These are phyloP conservation scores for Protonibea diacanthus DNA, from an alignment of 2,797 vertebrate species.

Conservation along the genomic window DNA sequence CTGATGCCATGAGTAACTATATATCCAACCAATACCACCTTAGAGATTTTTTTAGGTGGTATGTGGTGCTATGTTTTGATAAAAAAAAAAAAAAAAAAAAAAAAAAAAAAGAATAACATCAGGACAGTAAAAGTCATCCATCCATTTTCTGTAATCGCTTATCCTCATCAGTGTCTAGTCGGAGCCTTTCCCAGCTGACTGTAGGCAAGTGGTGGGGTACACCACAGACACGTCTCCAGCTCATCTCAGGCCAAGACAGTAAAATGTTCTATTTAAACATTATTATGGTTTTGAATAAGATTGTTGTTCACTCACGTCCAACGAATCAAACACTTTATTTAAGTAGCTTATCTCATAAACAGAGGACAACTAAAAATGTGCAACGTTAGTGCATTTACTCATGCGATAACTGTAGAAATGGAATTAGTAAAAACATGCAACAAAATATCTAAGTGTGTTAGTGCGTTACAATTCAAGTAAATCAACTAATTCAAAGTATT, in stretches of 20 bases:
- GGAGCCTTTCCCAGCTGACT: too few relatives aligned
- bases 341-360: constrained; percentile 33
- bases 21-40: background rate
- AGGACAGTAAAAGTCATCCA: background rate
- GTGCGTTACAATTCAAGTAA: constrained; percentile 3
- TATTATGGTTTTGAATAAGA: background rate
- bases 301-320: background rate
- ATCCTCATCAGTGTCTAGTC: too few relatives aligned
- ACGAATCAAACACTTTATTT: constrained; percentile 42
- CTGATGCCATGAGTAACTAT: background rate
- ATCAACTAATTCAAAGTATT: constrained; percentile 27
- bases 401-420: constrained; percentile 29
- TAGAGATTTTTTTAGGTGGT: background rate
- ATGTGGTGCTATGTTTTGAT: too few relatives aligned
- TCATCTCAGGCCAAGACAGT: background rate
- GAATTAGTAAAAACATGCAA: background rate
- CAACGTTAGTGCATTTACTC: constrained; percentile 41
- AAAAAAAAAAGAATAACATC: background rate
- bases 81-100: background rate
- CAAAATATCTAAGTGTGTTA: background rate
- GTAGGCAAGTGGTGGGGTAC: too few relatives aligned
- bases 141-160: too few relatives aligned
- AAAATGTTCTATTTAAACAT: background rate
- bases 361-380: constrained; percentile 44
- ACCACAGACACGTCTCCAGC: too few relatives aligned